Evolutionary conservation across 2,797 vertebrate species (phyloP).

Genomic region (Cynodonichthys magdalenae): DNA sequence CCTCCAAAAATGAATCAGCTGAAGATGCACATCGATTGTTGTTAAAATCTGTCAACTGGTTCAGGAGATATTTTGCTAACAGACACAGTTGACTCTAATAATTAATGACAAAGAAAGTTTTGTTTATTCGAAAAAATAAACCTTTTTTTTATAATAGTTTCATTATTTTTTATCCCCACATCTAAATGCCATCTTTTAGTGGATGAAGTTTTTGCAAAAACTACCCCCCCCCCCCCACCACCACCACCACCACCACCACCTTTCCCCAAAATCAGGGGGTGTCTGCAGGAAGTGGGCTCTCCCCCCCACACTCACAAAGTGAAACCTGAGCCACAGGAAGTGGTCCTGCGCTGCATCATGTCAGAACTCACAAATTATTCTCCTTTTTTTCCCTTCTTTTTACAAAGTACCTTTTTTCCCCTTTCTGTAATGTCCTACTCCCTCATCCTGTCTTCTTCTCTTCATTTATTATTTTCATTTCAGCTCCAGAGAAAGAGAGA

Average conservation of each 20-base stretch:
- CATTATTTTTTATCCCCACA: background rate
- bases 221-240: too few species aligned
- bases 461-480: slow-evolving; percentile 71
- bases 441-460: slow-evolving; percentile 45
- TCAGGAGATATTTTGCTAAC: too few species aligned
- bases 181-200: slow-evolving; percentile 27
- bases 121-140: too few species aligned
- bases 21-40: too few species aligned
- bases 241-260: too few species aligned
- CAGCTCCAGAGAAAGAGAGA: slow-evolving; percentile 54
- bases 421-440: slow-evolving; percentile 41
- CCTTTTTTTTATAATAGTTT: background rate
- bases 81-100: too few species aligned
- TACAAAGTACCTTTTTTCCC: slow-evolving; percentile 62
- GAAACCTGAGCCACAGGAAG: slow-evolving; percentile 88
- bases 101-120: too few species aligned
- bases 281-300: slow-evolving; percentile 65
- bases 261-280: slow-evolving; percentile 52
- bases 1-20: too few species aligned
- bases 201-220: slow-evolving; percentile 34
- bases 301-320: slow-evolving; percentile 74
- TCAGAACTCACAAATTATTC: slow-evolving; percentile 84
- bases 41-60: too few species aligned
- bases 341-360: slow-evolving; percentile 84
- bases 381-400: slow-evolving; percentile 41